Conservation (phyloP, 2,888 invertebrate species). For the Hermaeophaga mercurialis region DNA sequence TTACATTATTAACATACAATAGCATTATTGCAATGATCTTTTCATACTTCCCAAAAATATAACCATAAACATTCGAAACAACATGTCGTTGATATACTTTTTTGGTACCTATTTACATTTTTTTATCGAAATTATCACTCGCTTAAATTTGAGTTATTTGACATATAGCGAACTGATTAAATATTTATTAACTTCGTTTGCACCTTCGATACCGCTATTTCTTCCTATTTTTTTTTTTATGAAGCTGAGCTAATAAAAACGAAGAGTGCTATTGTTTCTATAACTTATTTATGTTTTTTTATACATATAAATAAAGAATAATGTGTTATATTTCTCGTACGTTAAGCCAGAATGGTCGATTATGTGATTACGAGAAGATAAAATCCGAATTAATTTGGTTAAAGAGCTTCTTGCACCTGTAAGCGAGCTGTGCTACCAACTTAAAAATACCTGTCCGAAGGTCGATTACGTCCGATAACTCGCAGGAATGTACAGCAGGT, state of each 20-base stretch:
- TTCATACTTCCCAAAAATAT: conserved; percentile 51
- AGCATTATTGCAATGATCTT: conserved; percentile 50
- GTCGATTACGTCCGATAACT: conserved; percentile 45
- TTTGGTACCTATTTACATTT: too few relatives aligned
- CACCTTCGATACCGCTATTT: too few relatives aligned
- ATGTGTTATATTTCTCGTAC: not conserved
- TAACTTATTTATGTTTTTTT: not conserved
- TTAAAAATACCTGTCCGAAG: conserved; percentile 47
- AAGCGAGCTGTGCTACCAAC: conserved; percentile 28
- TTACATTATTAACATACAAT: conserved; percentile 51
- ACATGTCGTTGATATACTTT: not conserved
- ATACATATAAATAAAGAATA: not conserved
- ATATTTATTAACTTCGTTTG: too few relatives aligned
- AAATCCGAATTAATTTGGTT: conserved; percentile 7
- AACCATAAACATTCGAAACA: conserved; percentile 28
- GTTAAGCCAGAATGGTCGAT: not conserved
- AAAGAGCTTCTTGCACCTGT: conserved; percentile 29
- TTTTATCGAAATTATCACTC: too few relatives aligned
- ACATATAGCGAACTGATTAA: not conserved
- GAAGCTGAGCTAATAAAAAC: too few relatives aligned
- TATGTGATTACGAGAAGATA: conserved; percentile 1
- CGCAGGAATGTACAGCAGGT: conserved; percentile 42
- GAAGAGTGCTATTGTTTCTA: too few relatives aligned
- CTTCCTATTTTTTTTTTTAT: too few relatives aligned
- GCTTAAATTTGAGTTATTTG: not conserved